Evolutionary conservation across 2,797 vertebrate species (phyloP).

Genomic region (Danio jaintianensis): DNA sequence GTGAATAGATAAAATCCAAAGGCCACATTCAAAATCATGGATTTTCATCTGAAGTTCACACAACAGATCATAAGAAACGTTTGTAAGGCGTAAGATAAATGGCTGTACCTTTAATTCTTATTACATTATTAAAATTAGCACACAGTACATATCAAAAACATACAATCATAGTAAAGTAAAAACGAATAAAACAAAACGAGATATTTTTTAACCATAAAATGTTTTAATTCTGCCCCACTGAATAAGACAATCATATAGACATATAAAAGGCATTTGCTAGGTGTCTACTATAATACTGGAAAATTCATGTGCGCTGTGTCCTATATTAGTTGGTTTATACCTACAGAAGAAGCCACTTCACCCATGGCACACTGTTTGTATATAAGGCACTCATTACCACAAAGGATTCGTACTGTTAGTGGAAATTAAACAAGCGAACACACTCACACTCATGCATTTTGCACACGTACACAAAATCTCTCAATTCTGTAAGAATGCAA

Average conservation of each 20-base stretch:
- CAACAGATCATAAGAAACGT: not conserved
- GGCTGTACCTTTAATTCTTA: not conserved
- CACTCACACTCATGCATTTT: constrained; percentile 45
- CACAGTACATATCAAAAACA: constrained; percentile 58
- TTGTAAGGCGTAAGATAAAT: not conserved
- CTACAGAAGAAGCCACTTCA: constrained; percentile 63
- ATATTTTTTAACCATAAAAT: constrained; percentile 67
- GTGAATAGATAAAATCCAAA: not conserved
- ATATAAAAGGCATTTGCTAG: constrained; percentile 49
- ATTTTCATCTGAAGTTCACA: not conserved
- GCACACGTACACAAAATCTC: constrained; percentile 22
- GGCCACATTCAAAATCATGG: not conserved
- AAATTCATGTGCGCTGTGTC: constrained; percentile 65
- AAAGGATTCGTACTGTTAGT: constrained; percentile 65
- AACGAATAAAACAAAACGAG: constrained; percentile 39
- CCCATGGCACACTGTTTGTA: constrained; percentile 68
- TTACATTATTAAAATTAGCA: constrained; percentile 74
- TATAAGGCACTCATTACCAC: constrained; percentile 81
- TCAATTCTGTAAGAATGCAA: constrained; percentile 66
- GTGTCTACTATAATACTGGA: constrained; percentile 68
- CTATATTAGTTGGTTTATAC: constrained; percentile 57
- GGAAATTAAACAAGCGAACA: constrained; percentile 64
- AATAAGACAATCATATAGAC: constrained; percentile 41
- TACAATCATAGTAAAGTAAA: constrained; percentile 53
- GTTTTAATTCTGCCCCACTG: constrained; percentile 39